Evolutionary conservation across 1,140 invertebrate species (phyloP), one percentile per base, ranked within the genome.

Genomic region (Zeugodacus cucurbitae): DNA sequence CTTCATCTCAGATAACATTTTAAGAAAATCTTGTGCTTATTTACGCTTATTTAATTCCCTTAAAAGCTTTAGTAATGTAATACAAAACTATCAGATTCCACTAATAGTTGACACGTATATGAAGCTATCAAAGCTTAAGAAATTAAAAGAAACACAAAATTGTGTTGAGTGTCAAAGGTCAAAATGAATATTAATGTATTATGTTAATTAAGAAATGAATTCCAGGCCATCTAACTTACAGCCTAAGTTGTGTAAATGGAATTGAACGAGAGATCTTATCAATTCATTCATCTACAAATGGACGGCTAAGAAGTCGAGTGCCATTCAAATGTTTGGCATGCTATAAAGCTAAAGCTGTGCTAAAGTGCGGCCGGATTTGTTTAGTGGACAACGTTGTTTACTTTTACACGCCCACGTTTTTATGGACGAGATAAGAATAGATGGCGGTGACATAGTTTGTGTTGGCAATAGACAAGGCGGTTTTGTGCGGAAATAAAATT

Each of bases 191-290:
- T 86, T 86, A 59, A 86, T 59, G 85, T 6, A 86, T 59, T 59
- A 86, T 58, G 29, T 86, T 86, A 86, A 86, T 86, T 86, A 86
- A 58, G 41, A 86, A 86, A 86, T 86, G 22, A 82, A 82, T 54
- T n/a, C 26, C 41, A 26, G 8, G 3, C 74, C 26, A 48, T 26
- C 10, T 32, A n/a, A 32, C 32, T 54, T 54, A 3, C 48, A 54
- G 11, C 7, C 26, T n/a, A 37, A 54, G 44, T 26, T 82, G 26
- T 82, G 29, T 22, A 34, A 59, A 86, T 34, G 32, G 20, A 86
- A 57, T 86, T 82, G 74, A 59, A 34, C 26, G 85, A 14, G n/a
- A 86, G 26, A 86, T 86, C 26, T 86, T 86, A 86, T 86, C 85
- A 86, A 59, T 86, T 86, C 57, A 59, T 86, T 86, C 58, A 86